phyloP scores from a whole-genome alignment of 2,888 invertebrate species.

The Tetropium fuscum region DNA sequence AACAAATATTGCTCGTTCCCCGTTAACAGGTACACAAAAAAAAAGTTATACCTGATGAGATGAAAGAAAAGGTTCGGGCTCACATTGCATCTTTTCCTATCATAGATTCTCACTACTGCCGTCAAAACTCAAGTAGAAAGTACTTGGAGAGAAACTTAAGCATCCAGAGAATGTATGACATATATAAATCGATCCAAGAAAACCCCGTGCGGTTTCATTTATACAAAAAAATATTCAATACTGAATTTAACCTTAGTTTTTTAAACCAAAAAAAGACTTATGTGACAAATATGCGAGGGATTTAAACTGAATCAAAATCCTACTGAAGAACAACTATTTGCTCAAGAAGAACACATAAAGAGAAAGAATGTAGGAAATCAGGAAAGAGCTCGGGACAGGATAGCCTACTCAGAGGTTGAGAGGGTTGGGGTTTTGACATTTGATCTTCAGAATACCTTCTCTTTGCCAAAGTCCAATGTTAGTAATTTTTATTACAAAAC shows the following conservation, averaged over 20 bases:
- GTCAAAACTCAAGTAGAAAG: too few relatives aligned
- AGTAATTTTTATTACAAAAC: constrained; percentile 20
- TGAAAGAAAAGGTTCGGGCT: too few relatives aligned
- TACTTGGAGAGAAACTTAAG: too few relatives aligned
- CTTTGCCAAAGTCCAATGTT: constrained; percentile 13
- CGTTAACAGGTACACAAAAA: too few relatives aligned
- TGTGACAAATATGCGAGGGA: constrained; percentile 14
- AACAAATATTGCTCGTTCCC: too few relatives aligned
- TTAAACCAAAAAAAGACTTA: constrained; percentile 12
- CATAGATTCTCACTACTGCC: too few relatives aligned
- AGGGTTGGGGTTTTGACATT: constrained; percentile 16
- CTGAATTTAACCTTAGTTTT: constrained; percentile 7
- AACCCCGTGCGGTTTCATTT: too few relatives aligned
- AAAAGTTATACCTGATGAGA: too few relatives aligned
- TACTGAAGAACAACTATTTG: constrained; percentile 2
- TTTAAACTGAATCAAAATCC: constrained; percentile 6
- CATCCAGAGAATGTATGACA: too few relatives aligned
- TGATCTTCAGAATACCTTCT: constrained; percentile 20
- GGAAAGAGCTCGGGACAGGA: constrained; percentile 11
- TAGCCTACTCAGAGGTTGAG: not conserved
- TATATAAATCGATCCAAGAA: too few relatives aligned
- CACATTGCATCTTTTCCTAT: too few relatives aligned
- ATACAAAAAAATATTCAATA: constrained; percentile 6
- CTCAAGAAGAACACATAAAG: constrained; percentile 13
- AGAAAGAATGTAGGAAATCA: constrained; percentile 12